Percentiles rank a stretch among this genome's conserved stretches.
Evolutionary conservation across 2,113 vertebrate genomes (phyloP).

Genomic region (Xerus inauris): DNA sequence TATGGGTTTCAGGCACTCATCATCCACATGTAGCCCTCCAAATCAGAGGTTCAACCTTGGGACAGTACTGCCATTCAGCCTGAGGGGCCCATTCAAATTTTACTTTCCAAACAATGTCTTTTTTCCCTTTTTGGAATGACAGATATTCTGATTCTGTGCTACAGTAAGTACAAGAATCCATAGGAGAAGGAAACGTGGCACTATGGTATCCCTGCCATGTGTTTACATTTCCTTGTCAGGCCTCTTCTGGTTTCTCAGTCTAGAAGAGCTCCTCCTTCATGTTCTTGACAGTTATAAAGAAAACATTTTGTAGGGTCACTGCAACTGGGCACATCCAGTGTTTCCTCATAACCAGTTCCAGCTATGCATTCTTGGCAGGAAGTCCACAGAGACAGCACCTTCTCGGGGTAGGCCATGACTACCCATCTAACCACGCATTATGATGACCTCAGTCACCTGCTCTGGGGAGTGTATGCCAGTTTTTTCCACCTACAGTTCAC

Average conservation of each 20-base stretch:
- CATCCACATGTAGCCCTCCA: background rate
- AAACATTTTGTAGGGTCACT: background rate
- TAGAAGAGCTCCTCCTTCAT: background rate
- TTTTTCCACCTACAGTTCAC: background rate
- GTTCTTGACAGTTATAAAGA: background rate
- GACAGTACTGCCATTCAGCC: no score
- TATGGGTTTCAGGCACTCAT: background rate
- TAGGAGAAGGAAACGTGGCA: background rate
- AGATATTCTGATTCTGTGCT: background rate
- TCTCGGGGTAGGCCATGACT: background rate
- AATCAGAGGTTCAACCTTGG: background rate
- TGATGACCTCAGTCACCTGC: background rate
- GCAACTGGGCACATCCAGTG: background rate
- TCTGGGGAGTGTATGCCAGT: background rate
- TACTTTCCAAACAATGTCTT: background rate
- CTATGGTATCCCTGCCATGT: background rate
- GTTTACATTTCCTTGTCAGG: background rate
- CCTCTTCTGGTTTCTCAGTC: background rate
- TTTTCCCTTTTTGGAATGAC: background rate
- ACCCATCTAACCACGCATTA: background rate
- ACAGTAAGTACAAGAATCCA: background rate
- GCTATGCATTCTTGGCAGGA: background rate
- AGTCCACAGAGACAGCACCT: background rate
- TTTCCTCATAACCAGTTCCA: background rate
- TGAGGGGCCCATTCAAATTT: background rate